Evolutionary conservation across 2,888 invertebrate species (phyloP).

Genomic region (Pheosia tremula): DNA sequence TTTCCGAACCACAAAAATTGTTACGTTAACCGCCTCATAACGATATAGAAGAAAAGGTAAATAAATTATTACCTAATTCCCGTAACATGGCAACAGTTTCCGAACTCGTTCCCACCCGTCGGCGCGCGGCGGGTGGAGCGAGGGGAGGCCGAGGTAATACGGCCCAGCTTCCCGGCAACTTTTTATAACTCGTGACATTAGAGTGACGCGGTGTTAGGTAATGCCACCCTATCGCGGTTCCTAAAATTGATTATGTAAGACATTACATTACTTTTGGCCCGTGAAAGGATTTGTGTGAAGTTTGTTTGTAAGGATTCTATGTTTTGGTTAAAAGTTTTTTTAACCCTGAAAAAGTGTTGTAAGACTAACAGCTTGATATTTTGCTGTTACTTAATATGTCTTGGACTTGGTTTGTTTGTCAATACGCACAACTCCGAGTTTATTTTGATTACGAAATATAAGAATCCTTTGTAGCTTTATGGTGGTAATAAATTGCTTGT

Average conservation of each 20-base stretch:
- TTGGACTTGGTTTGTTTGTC: too few relatives aligned
- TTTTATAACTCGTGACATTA: slow-evolving; percentile 58
- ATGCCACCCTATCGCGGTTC: slow-evolving; percentile 34
- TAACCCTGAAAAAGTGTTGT: not conserved
- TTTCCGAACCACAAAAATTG: slow-evolving; percentile 10
- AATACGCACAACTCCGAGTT: too few relatives aligned
- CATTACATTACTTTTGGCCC: slow-evolving; percentile 6
- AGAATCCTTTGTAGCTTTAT: too few relatives aligned
- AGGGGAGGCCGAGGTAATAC: slow-evolving; percentile 46
- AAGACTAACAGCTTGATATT: not conserved
- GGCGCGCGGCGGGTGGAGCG: slow-evolving; percentile 32
- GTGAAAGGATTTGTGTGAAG: slow-evolving; percentile 19
- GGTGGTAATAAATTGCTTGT: too few relatives aligned
- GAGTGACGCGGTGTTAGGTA: slow-evolving; percentile 50
- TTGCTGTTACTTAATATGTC: not conserved
- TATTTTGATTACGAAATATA: too few relatives aligned
- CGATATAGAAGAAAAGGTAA: slow-evolving; percentile 41
- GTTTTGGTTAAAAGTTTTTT: not conserved
- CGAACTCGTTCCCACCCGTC: slow-evolving; percentile 46
- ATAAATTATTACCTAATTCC: slow-evolving; percentile 71
- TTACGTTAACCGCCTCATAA: slow-evolving; percentile 23
- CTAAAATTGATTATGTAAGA: slow-evolving; percentile 30
- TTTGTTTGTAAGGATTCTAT: slow-evolving; percentile 28
- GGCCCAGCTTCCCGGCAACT: slow-evolving; percentile 56
- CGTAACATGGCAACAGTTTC: slow-evolving; percentile 56